phyloP scores from a whole-genome alignment of 2,888 invertebrate genomes.

The Polyommatus iphigenia region DNA sequence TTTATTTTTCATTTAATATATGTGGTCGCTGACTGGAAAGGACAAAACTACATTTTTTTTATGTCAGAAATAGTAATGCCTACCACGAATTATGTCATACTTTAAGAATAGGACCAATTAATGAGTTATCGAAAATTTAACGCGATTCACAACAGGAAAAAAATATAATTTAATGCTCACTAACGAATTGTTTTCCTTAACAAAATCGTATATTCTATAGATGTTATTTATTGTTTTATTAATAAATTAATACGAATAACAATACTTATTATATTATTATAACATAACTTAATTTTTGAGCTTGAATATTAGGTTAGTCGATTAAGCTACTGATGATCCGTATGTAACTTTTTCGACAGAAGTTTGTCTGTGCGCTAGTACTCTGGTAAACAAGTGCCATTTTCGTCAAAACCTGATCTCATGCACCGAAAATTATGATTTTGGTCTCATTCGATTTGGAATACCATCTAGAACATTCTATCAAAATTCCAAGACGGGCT shows the following conservation, averaged over 20 bases:
- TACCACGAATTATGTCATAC: not conserved
- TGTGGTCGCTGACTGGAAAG: too few species aligned
- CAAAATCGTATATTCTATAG: not conserved
- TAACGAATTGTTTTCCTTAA: not conserved
- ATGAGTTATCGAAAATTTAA: not conserved
- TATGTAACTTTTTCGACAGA: not conserved
- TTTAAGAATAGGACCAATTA: not conserved
- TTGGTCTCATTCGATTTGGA: too few species aligned
- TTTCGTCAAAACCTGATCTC: too few species aligned
- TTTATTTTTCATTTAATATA: too few species aligned
- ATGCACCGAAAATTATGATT: too few species aligned
- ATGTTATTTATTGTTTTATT: not conserved
- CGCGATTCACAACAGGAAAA: conserved; percentile 1
- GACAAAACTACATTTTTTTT: too few species aligned
- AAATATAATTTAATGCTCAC: not conserved
- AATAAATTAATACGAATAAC: not conserved
- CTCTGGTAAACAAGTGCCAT: too few species aligned
- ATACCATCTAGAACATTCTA: too few species aligned
- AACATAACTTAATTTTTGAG: not conserved
- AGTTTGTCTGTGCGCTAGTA: too few species aligned
- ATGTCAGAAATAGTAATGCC: too few species aligned
- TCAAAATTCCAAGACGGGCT: too few species aligned
- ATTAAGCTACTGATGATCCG: too few species aligned
- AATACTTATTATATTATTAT: not conserved
- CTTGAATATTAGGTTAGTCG: not conserved